Evolutionary conservation across 2,888 invertebrate genomes (phyloP).

Genomic region (Terebella lapidaria): DNA sequence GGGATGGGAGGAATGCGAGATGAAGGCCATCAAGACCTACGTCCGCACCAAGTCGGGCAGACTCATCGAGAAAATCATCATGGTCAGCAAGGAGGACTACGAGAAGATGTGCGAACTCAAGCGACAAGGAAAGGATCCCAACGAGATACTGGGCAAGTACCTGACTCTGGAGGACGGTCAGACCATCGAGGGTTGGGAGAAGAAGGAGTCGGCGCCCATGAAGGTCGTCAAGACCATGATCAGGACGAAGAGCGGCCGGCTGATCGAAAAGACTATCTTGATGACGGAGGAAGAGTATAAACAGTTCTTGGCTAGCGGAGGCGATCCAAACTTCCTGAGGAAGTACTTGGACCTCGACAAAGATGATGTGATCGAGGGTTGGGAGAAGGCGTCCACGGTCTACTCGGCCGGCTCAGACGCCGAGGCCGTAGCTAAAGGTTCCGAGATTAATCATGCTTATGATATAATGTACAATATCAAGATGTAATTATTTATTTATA

Average conservation of each 20-base stretch:
- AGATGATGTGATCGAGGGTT: constrained; percentile 48
- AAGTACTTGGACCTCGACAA: constrained; percentile 44
- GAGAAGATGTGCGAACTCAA: constrained; percentile 35
- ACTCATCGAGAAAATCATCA: constrained; percentile 45
- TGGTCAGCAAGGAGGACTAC: constrained; percentile 48
- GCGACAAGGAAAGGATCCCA: constrained; percentile 39
- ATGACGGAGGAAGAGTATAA: constrained; percentile 43
- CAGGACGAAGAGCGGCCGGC: constrained; percentile 49
- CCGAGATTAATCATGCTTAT: no score
- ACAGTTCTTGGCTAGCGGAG: constrained; percentile 24
- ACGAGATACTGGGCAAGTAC: constrained; percentile 39
- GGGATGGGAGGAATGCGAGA: constrained; percentile 49
- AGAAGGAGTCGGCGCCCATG: constrained; percentile 38
- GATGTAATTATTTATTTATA: not conserved
- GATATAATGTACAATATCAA: no score
- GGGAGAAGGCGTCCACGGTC: constrained; percentile 51
- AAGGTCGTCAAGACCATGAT: constrained; percentile 38
- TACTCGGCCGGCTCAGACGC: constrained; percentile 39
- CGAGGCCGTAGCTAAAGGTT: constrained; percentile 28
- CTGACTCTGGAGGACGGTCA: constrained; percentile 42
- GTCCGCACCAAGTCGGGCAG: constrained; percentile 50
- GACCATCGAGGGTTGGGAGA: constrained; percentile 43
- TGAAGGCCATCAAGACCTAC: constrained; percentile 48
- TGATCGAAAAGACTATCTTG: constrained; percentile 48
- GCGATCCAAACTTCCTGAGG: constrained; percentile 45